phyloP scores from a whole-genome alignment of 2,888 invertebrate species.

The Spialia ferax region DNA sequence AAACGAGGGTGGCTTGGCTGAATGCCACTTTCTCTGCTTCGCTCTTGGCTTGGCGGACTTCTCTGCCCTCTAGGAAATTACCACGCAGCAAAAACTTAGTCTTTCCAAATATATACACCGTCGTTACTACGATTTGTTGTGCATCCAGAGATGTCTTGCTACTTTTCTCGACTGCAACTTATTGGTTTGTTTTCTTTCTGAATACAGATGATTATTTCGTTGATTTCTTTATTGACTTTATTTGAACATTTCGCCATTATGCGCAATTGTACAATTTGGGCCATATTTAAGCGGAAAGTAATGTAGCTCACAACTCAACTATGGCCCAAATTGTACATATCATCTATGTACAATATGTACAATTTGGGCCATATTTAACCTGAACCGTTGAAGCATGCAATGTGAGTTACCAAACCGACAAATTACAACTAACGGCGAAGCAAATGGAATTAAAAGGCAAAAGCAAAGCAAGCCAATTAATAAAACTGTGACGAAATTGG shows the following conservation, averaged over 20 bases:
- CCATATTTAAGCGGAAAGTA: not conserved
- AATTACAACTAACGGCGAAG: conserved; percentile 4
- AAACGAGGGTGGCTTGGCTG: conserved; percentile 66
- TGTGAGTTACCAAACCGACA: not conserved
- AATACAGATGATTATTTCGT: not conserved
- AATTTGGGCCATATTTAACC: no score
- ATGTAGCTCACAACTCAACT: not conserved
- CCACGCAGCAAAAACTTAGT: conserved; percentile 55
- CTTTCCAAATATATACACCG: conserved; percentile 25
- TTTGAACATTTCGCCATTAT: not conserved
- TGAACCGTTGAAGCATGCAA: no score
- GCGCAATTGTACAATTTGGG: no score
- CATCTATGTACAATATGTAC: no score
- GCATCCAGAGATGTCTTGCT: conserved; percentile 30
- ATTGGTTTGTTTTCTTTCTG: conserved; percentile 36
- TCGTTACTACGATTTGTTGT: conserved; percentile 35
- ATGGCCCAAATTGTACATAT: not conserved
- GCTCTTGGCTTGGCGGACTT: conserved; percentile 47
- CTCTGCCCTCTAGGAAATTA: conserved; percentile 50
- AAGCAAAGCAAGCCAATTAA: no score
- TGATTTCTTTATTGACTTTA: not conserved
- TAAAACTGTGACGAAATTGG: no score
- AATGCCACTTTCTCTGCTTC: conserved; percentile 67
- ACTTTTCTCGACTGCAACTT: conserved; percentile 34
- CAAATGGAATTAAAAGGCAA: no score